Percentiles rank a stretch among this genome's conserved stretches.
Conservation (phyloP, 2,797 vertebrate genomes). For the Muraenolepis orangiensis region DNA sequence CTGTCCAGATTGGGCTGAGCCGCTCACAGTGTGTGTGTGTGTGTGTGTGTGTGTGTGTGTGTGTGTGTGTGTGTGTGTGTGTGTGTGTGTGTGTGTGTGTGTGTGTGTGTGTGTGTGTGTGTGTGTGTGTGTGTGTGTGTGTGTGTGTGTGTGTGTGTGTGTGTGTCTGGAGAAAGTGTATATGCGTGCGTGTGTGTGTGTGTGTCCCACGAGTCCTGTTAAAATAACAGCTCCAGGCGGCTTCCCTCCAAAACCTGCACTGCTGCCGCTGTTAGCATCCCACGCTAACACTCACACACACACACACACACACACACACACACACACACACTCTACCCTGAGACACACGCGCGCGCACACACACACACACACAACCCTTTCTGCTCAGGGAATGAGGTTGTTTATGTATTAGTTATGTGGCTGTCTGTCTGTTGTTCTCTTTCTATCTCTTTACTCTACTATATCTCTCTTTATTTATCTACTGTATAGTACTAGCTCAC, state of each 20-base stretch:
- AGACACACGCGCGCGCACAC: neutral
- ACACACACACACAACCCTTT: neutral
- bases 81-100: no score
- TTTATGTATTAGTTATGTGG: neutral
- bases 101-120: no score
- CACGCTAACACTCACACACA: neutral
- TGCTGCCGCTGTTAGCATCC: neutral
- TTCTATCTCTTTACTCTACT: neutral
- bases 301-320: neutral
- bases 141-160: no score
- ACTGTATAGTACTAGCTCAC: neutral
- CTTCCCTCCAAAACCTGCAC: neutral
- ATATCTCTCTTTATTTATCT: neutral
- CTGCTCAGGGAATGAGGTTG: neutral
- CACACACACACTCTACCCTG: neutral
- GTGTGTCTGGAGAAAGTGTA: neutral
- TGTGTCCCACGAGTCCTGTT: constrained; percentile 65
- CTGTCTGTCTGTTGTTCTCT: neutral
- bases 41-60: no score
- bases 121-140: no score
- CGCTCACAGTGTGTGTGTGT: constrained; percentile 58
- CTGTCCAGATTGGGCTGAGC: constrained; percentile 66
- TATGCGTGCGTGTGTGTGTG: neutral
- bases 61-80: no score
- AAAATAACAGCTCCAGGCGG: constrained; percentile 53